These are phyloP conservation scores for Pseudoips prasinana DNA, from an alignment of 2,888 invertebrate species.

Conservation along the genomic window DNA sequence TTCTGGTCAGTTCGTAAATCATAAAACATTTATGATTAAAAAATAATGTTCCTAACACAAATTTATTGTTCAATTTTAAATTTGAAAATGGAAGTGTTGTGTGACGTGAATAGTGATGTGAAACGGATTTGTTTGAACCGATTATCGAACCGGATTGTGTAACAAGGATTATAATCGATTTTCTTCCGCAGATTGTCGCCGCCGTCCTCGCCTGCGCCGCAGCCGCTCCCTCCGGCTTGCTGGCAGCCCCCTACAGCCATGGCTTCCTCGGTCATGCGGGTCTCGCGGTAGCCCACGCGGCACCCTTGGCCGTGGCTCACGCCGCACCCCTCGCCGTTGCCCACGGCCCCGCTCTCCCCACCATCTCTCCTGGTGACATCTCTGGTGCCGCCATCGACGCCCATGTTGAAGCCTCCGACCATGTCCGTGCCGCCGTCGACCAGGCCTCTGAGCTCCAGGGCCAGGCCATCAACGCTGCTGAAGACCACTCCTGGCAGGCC, in stretches of 20 bases:
- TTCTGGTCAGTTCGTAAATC: conserved; percentile 66
- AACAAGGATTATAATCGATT: conserved; percentile 32
- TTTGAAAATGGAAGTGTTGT: conserved; percentile 6
- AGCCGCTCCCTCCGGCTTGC: conserved; percentile 67
- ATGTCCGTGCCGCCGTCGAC: conserved; percentile 71
- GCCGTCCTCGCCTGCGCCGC: conserved; percentile 76
- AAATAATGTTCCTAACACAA: too few relatives aligned
- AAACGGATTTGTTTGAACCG: conserved; percentile 7
- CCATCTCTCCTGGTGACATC: conserved; percentile 73
- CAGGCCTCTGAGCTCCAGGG: conserved; percentile 72
- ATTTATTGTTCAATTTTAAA: background rate
- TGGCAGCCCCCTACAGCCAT: conserved; percentile 57
- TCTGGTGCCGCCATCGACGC: conserved; percentile 72
- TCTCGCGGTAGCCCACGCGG: too few relatives aligned
- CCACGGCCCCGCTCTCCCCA: conserved; percentile 60
- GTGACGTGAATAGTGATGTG: conserved; percentile 34
- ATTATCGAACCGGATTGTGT: conserved; percentile 13
- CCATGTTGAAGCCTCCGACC: conserved; percentile 70
- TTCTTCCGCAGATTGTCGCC: conserved; percentile 78
- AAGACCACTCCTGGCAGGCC: conserved; percentile 74
- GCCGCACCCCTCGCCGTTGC: conserved; percentile 69
- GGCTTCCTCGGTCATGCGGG: too few relatives aligned
- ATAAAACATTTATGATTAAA: too few relatives aligned
- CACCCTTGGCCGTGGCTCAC: conserved; percentile 44
- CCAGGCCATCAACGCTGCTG: conserved; percentile 72